Percentiles rank a stretch among this genome's conserved stretches.
phyloP scores from a whole-genome alignment of 2,888 invertebrate species.

The Drosophila pseudotakahashii region DNA sequence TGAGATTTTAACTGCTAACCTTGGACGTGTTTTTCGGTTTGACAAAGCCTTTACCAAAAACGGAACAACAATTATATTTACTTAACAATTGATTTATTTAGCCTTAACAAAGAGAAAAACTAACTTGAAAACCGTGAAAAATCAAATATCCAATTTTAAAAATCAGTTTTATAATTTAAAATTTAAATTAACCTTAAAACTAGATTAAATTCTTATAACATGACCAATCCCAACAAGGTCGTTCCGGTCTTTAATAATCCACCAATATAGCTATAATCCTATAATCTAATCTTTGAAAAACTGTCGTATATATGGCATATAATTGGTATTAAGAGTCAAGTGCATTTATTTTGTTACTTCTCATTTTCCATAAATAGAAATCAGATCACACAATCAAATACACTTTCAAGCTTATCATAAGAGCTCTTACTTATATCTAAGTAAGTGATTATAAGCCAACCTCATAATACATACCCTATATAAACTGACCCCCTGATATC shows the following conservation, averaged over 20 bases:
- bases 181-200: too few species aligned
- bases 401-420: not conserved
- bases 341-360: not conserved
- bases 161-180: too few species aligned
- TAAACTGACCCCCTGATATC: not conserved
- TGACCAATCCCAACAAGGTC: slow-evolving; percentile 13
- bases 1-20: not conserved
- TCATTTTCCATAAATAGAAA: slow-evolving; percentile 17
- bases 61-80: not conserved
- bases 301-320: not conserved
- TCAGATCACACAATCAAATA: slow-evolving; percentile 2
- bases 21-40: not conserved
- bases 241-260: not conserved
- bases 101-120: too few species aligned
- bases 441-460: not conserved
- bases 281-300: slow-evolving; percentile 11
- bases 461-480: not conserved
- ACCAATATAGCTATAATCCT: not conserved
- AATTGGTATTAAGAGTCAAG: not conserved
- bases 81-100: too few species aligned
- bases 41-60: not conserved
- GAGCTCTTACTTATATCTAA: not conserved
- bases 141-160: too few species aligned
- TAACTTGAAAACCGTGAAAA: too few species aligned
- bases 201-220: not conserved